Base-by-base conservation (phyloP, 2,888 invertebrate species). In the Philonicus albiceps region DNA sequence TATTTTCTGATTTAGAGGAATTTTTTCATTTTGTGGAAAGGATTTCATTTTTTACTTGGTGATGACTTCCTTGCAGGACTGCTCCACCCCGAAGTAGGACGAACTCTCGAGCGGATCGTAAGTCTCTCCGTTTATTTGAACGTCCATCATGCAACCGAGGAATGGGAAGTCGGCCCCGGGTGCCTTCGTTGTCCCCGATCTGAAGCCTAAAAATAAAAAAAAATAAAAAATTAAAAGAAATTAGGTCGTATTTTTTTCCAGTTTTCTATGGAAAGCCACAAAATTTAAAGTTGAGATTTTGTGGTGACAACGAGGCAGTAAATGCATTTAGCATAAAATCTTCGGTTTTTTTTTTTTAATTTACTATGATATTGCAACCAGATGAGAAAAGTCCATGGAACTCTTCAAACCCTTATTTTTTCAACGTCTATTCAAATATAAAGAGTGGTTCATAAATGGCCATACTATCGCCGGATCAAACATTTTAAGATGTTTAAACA, bases 91-190 rank as follows among this genome's bases (percentile, higher is more conserved):
- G 89, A 95, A 95, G 89, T 94, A 94, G 1, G 94, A 93, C 0
- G 93, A 93, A 86, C 96, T 95, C 78, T 95, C 95, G 89, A 96
- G 93, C 11, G 96, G 94, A 91, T 96, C 96, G 89, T 96, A 96
- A 0, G 95, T 94, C 90, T 96, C 94, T 81, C 95, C 92, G 89
- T 95, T 95, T 8, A 96, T 94, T 64, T 95, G 94, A 2, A 97
- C 93, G 87, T 95, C 96, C 80, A 95, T 95, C 93, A 98, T 94
- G 90, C 97, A 97, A n/a, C 98, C 98, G 84, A 97, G 93, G 91
- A 97, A 95, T 0, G 96, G 91, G 90, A 92, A 91, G 81, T 92
- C 92, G 2, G 92, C 92, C 8, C 92, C 92, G 0, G 92, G 92
- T 0, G 92, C 92, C 75, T 93, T 92, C 16, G 90, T 91, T 8